Percentiles rank a stretch among this genome's conserved stretches.
Evolutionary conservation across 2,113 vertebrate genomes (phyloP).

Genomic region (Centrocercus urophasianus): DNA sequence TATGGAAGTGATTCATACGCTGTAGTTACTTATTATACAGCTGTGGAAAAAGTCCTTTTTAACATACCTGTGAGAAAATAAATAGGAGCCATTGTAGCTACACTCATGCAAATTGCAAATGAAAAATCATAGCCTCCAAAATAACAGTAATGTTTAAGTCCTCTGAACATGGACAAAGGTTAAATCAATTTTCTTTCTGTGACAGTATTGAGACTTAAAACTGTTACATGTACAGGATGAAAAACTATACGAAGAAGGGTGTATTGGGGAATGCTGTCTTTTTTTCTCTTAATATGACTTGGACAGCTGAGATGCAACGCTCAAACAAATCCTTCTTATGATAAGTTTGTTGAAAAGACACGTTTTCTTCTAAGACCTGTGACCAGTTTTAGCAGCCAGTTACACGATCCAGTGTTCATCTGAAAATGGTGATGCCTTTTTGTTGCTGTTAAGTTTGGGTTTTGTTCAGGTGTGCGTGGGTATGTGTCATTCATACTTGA

Average conservation of each 20-base stretch:
- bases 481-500: not conserved
- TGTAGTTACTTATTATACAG: not conserved
- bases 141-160: not conserved
- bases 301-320: constrained; percentile 8
- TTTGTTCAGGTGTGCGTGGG: not conserved
- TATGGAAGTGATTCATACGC: not conserved
- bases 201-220: not conserved
- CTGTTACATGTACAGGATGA: constrained; percentile 18
- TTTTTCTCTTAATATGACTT: constrained; percentile 17
- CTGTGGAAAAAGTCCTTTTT: not conserved
- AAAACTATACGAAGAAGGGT: constrained; percentile 52
- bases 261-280: constrained; percentile 25
- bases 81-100: not conserved
- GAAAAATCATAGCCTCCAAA: constrained; percentile 19
- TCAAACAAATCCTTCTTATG: not conserved
- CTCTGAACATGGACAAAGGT: constrained; percentile 8
- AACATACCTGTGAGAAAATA: constrained; percentile 3
- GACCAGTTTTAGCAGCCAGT: not conserved
- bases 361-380: not conserved
- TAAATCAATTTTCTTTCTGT: constrained; percentile 45
- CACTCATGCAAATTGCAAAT: not conserved
- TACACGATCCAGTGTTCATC: accelerated
- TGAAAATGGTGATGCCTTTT: not conserved
- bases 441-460: not conserved
- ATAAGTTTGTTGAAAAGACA: not conserved